Evolutionary conservation across 1,140 invertebrate species (phyloP), one percentile per base, ranked within the genome.

Genomic region (Mylabris phalerata): DNA sequence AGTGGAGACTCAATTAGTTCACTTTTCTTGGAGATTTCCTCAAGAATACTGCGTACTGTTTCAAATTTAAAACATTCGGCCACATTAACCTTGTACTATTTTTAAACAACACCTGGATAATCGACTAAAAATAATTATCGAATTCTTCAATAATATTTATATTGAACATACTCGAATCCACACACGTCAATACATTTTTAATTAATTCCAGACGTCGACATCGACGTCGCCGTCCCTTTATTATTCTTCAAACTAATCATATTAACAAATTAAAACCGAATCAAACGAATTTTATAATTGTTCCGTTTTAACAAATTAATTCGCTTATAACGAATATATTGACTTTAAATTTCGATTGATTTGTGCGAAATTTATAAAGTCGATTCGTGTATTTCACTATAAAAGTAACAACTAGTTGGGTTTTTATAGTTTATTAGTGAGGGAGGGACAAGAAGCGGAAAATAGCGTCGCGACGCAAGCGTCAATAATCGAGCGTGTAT

Each of bases 401-500:
- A 45, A 59, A 50, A 59, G 45, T 13, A 43, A 59, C 57, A 41
- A 59, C 57, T 59, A 49, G 24, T n/a, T n/a, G 48, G 39, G 41
- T 11, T 24, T 48, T 39, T 48, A 13, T 4, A 48, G 46, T 26
- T 19, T 48, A 9, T 19, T 13, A 13, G 9, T 26, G 46, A 5
- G 46, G 46, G 9, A 19, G 9, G 10, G 32, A 32, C 32, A 32
- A 32, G 32, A 32, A 32, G 7, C 32, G 32, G 49, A 48, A 32
- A 45, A 9, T 48, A 10, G 55, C 46, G 48, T 50, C 55, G 50
- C 25, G 55, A 42, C 55, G 55, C 55, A 57, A 40, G 48, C 55
- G 55, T 49, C 48, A 43, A 40, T 38, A 32, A 32, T 57, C 48
- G 55, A 50, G 50, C 55, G 48, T 43, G 38, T 13, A 32, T 32